Evolutionary conservation across 2,888 invertebrate genomes (phyloP).

Genomic region (Dynastes grantii): DNA sequence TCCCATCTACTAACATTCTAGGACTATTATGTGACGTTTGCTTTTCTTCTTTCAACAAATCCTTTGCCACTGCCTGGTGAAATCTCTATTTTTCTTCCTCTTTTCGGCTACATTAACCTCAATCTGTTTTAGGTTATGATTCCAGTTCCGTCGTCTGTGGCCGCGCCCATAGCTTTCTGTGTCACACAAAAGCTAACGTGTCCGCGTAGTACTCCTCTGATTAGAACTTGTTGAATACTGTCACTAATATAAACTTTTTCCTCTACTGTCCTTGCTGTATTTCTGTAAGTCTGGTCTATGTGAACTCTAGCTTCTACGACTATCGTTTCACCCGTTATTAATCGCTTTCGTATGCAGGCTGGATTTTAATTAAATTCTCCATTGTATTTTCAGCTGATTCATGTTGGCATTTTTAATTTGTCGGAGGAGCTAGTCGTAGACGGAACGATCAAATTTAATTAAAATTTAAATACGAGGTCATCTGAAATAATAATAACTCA

Average conservation of each 20-base stretch:
- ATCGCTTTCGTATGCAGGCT: slow-evolving; percentile 49
- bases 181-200: slow-evolving; percentile 25
- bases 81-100: slow-evolving; percentile 51
- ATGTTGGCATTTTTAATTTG: slow-evolving; percentile 59
- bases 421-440: slow-evolving; percentile 49
- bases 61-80: slow-evolving; percentile 25
- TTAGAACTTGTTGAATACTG: slow-evolving; percentile 46
- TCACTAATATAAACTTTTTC: slow-evolving; percentile 43
- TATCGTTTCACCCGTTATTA: slow-evolving; percentile 47
- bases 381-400: slow-evolving; percentile 56
- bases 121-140: slow-evolving; percentile 56
- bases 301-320: neutral
- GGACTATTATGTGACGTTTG: slow-evolving; percentile 25
- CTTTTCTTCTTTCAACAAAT: slow-evolving; percentile 39
- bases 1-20: slow-evolving; percentile 13
- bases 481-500: slow-evolving; percentile 28
- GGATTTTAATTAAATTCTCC: slow-evolving; percentile 57
- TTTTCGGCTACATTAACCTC: slow-evolving; percentile 56
- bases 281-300: slow-evolving; percentile 1
- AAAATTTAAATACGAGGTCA: slow-evolving; percentile 50
- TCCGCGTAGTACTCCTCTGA: slow-evolving; percentile 29
- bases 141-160: slow-evolving; percentile 52
- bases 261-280: slow-evolving; percentile 16
- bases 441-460: slow-evolving; percentile 52
- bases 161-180: slow-evolving; percentile 47